Conservation (phyloP, 2,797 vertebrate species). For the Pangasius djambal region DNA sequence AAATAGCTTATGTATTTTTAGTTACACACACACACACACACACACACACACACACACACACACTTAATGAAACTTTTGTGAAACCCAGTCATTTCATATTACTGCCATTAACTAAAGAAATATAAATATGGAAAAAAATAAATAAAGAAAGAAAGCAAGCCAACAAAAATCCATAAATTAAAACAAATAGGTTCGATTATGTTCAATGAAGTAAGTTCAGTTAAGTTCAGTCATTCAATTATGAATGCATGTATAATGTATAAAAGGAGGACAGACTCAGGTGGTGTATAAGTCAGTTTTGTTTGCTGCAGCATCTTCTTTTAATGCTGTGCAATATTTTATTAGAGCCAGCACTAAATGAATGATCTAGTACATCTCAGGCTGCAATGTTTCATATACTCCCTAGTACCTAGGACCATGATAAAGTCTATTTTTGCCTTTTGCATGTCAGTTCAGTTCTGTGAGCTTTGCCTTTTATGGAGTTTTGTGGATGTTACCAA, state of each 20-base stretch:
- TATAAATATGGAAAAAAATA: not conserved
- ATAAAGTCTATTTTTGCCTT: not conserved
- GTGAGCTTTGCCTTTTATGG: not conserved
- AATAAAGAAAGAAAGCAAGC: not conserved
- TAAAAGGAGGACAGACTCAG: not conserved
- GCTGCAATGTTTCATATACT: not conserved
- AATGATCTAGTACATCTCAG: not conserved
- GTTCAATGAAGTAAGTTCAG: too few relatives aligned
- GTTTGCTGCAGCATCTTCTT: not conserved
- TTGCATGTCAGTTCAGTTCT: not conserved
- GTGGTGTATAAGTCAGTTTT: not conserved
- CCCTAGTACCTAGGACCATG: not conserved
- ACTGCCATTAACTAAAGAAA: not conserved
- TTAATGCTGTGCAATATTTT: not conserved
- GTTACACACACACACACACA: too few relatives aligned
- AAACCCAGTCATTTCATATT: not conserved
- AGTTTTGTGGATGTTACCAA: too few relatives aligned
- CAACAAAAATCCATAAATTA: not conserved
- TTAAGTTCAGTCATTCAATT: not conserved
- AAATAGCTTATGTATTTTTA: not conserved
- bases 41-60: not conserved
- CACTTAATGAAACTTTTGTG: not conserved
- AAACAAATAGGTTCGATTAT: not conserved
- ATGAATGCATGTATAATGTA: not conserved
- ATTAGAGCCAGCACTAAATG: not conserved